These are phyloP conservation scores for Periophthalmodon schlosseri DNA, from an alignment of 2,113 vertebrate genomes.

Conservation along the genomic window DNA sequence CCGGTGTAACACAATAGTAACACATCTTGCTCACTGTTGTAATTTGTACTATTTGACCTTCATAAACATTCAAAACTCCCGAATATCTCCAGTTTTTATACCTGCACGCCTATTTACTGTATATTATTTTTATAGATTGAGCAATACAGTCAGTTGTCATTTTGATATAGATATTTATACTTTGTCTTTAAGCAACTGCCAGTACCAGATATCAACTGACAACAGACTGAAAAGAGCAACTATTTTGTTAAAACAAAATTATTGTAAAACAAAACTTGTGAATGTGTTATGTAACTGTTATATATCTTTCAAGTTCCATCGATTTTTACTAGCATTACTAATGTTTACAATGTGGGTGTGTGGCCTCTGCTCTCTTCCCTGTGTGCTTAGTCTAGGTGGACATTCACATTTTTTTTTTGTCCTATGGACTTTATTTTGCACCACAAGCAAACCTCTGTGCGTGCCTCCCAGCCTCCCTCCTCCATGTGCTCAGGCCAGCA, in stretches of 20 bases:
- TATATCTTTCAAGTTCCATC: neutral
- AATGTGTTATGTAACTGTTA: too few species aligned
- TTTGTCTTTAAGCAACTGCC: too few species aligned
- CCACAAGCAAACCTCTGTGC: neutral
- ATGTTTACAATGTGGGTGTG: neutral
- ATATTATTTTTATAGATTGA: neutral
- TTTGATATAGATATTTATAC: too few species aligned
- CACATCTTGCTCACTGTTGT: neutral
- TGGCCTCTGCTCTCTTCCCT: neutral
- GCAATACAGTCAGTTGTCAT: too few species aligned
- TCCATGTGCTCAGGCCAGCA: neutral
- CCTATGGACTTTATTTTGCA: slow-evolving; percentile 36
- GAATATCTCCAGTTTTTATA: too few species aligned
- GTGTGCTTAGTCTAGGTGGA: neutral
- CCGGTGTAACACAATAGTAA: neutral
- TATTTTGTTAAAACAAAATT: too few species aligned
- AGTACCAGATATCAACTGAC: too few species aligned
- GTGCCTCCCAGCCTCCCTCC: neutral
- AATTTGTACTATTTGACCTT: neutral
- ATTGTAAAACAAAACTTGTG: too few species aligned
- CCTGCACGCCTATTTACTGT: neutral
- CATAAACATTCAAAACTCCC: too few species aligned
- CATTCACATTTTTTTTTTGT: slow-evolving; percentile 6
- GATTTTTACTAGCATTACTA: neutral
- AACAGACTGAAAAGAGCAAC: too few species aligned